Conservation (phyloP, 2,888 invertebrate species). For the Litoditis marina region DNA sequence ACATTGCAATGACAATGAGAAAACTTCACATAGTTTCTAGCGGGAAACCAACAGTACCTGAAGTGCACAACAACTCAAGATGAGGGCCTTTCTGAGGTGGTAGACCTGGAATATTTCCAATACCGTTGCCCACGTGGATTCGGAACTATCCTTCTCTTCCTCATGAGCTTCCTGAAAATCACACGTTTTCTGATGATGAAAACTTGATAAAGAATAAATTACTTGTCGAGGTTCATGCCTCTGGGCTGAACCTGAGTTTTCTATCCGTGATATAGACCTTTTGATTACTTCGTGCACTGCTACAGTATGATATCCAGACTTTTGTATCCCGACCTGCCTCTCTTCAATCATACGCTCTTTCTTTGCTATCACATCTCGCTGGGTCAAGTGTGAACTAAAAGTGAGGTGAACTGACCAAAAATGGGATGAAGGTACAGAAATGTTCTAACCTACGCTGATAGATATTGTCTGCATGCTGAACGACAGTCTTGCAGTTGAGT, state of each 20-base stretch:
- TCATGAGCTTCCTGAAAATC: slow-evolving; percentile 34
- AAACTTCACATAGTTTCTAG: too few species aligned
- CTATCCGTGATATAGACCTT: too few species aligned
- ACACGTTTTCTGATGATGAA: too few species aligned
- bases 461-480: too few species aligned
- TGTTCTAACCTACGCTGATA: too few species aligned
- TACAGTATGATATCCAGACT: neutral
- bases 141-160: slow-evolving; percentile 18
- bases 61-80: slow-evolving; percentile 31
- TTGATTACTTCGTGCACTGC: neutral
- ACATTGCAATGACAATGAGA: too few species aligned
- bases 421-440: too few species aligned
- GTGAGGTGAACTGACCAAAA: too few species aligned
- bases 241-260: too few species aligned
- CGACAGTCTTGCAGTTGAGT: neutral
- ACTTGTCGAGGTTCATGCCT: too few species aligned
- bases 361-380: neutral
- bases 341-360: neutral
- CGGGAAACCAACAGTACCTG: too few species aligned
- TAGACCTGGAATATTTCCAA: slow-evolving; percentile 33
- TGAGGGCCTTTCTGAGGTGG: slow-evolving; percentile 43
- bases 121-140: slow-evolving; percentile 18
- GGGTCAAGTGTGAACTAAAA: too few species aligned
- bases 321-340: neutral
- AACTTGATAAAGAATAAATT: neutral